These are phyloP conservation scores for Lerista edwardsae DNA, from an alignment of 2,797 vertebrate species.

Conservation along the genomic window DNA sequence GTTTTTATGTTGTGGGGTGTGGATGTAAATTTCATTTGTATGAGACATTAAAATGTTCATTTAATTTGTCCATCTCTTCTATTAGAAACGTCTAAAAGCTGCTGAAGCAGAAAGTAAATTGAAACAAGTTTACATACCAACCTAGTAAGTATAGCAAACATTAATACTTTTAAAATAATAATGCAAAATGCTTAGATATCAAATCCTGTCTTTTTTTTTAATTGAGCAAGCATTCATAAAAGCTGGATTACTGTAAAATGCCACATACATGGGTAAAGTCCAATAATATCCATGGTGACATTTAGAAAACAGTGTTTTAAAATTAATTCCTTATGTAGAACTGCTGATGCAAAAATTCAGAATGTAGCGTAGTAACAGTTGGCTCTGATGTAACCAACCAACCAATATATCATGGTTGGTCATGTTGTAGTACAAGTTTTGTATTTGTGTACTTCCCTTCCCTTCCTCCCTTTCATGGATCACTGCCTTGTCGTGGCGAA, in stretches of 20 bases:
- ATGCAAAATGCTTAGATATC: conserved; percentile 1
- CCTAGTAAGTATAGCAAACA: conserved; percentile 88
- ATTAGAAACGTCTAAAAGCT: conserved; percentile 95
- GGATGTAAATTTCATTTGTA: not conserved
- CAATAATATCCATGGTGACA: not conserved
- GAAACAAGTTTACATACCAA: conserved; percentile 98
- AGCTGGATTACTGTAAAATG: not conserved
- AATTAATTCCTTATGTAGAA: not conserved
- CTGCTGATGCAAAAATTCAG: not conserved
- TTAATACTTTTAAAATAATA: conserved; percentile 11
- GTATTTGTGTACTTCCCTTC: too few relatives aligned
- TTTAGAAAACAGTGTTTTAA: not conserved
- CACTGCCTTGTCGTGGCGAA: too few relatives aligned
- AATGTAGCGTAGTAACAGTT: not conserved
- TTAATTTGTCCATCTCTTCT: conserved; percentile 65
- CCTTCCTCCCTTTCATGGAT: too few relatives aligned
- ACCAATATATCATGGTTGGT: too few relatives aligned
- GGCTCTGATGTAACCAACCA: too few relatives aligned
- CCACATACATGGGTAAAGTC: fast-evolving
- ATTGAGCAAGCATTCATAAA: not conserved
- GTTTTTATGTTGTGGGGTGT: not conserved
- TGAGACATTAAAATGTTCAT: conserved; percentile 19
- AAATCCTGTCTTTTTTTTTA: not conserved
- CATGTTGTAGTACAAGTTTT: too few relatives aligned
- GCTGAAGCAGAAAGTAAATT: conserved; percentile 98